Evolutionary conservation across 2,797 vertebrate species (phyloP).

Genomic region (Amazona finschi): DNA sequence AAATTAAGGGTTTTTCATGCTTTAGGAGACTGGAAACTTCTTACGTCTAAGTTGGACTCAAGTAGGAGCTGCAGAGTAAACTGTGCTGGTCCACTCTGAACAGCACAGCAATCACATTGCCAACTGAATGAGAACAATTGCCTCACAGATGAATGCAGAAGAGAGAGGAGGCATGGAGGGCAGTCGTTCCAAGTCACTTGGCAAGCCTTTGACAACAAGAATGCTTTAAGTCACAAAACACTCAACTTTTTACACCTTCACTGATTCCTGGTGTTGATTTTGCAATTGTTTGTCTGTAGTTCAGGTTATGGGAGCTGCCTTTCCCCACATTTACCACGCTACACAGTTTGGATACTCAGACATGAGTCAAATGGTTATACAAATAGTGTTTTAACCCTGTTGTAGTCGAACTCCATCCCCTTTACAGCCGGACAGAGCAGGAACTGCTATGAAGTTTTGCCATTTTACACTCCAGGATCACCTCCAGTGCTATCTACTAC

Average conservation of each 20-base stretch:
- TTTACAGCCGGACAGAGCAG: neutral
- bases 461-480: neutral
- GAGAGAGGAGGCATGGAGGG: neutral
- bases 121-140: neutral
- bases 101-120: rapidly evolving
- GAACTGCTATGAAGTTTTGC: neutral
- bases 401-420: neutral
- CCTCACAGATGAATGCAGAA: neutral
- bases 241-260: neutral
- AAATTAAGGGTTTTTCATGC: neutral
- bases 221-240: neutral
- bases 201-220: neutral
- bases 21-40: neutral
- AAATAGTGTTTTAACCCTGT: neutral
- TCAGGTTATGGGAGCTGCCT: neutral
- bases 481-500: neutral
- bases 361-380: neutral
- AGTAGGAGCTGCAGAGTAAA: neutral
- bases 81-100: neutral
- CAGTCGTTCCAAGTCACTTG: neutral
- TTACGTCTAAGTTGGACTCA: rapidly evolving
- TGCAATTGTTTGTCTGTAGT: neutral
- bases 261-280: neutral
- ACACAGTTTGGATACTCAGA: neutral
- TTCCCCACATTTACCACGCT: neutral